Evolutionary conservation across 2,113 vertebrate genomes (phyloP), one percentile per base, ranked within the genome.

Genomic region (Mormoops blainvillei): DNA sequence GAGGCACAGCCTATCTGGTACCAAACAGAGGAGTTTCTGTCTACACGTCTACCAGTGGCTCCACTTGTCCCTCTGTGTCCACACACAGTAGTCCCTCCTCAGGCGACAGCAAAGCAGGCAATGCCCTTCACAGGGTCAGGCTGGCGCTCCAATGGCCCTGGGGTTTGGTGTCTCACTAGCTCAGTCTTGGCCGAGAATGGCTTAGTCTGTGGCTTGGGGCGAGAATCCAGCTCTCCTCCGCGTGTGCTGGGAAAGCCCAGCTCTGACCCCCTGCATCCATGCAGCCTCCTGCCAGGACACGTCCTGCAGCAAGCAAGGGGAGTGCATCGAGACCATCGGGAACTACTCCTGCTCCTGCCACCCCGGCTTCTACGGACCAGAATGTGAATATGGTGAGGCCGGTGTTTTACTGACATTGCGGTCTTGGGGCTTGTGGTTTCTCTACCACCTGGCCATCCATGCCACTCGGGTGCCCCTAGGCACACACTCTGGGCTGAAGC

Each of bases 241-340:
- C 6, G 1, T 15, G 1, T 74, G 16, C 50, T 14, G 26, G 19
- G 26, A 81, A 26, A 24, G 61, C 15, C 15, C 12, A 3, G 14
- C 36, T 94, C 91, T 97, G 43, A 94, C 8, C 0, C 0, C 7
- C 45, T 81, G 16, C 95, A 5, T 89, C 71, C 63, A 50, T 0
- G 0, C 97, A 98, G 99, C 99, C 76, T 99, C 99, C 88, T 99
- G 99, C 97, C 96, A 98, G 80, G 94, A 41, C 2, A 97, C 97
- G 56, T 98, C 98, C 0, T 99, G 99, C 96, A 97, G 86, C 45
- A 87, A 91, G n/a, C 90, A 68, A 0, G 99, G 99, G 0, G 99
- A 99, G 14, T 99, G 99, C 1, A 94, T 99, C 0, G 99, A 99
- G 97, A 99, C 98, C 94, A 99, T 99, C 0, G 98, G 99, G 94